These are phyloP conservation scores for Lamellibrachia luymesi DNA, from an alignment of 1,140 invertebrate genomes.

Conservation along the genomic window DNA sequence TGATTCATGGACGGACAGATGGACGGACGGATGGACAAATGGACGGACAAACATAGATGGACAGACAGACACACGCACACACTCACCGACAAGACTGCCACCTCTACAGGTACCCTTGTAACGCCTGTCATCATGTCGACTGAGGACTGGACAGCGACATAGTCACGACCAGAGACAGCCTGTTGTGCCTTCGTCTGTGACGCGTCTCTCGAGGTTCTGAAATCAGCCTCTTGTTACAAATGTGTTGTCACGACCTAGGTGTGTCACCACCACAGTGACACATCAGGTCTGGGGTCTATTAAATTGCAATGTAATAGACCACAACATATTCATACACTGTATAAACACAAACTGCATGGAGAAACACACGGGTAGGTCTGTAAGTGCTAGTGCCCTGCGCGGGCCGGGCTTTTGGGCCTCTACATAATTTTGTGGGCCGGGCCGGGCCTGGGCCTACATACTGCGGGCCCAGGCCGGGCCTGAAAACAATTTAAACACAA, in stretches of 20 bases:
- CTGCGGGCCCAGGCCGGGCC: no score
- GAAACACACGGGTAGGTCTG: no score
- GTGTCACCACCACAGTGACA: background rate
- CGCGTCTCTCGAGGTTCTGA: background rate
- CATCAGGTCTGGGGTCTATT: background rate
- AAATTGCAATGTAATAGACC: background rate
- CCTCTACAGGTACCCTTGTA: constrained; percentile 36
- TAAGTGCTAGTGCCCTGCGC: no score
- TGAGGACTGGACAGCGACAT: constrained; percentile 40
- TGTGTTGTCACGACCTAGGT: no score
- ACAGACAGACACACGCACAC: background rate
- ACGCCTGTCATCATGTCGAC: constrained; percentile 41
- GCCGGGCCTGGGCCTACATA: no score
- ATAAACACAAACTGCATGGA: no score
- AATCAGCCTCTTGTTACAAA: background rate
- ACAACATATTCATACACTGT: background rate
- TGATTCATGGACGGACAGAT: background rate
- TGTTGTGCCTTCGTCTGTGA: constrained; percentile 22
- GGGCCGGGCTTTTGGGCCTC: no score
- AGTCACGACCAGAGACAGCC: constrained; percentile 49
- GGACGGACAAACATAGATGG: background rate
- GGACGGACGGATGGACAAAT: background rate
- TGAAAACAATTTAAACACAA: no score
- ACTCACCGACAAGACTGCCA: constrained; percentile 49
- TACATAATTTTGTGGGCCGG: no score